Evolutionary conservation across 2,113 vertebrate species (phyloP).

Genomic region (Lycaon pictus): DNA sequence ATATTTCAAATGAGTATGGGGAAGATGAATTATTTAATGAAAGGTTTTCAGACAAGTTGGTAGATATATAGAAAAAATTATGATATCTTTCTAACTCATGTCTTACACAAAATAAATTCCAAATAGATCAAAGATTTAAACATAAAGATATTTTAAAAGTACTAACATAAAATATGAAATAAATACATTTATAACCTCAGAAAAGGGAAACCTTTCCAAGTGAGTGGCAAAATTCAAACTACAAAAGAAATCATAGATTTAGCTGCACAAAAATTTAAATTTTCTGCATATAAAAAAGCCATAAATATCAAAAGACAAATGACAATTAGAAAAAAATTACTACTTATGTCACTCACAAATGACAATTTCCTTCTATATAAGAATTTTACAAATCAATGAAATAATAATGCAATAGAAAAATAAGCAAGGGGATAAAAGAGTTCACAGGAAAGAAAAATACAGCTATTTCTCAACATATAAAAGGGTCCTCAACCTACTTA

Average conservation of each 20-base stretch:
- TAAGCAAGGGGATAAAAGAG: not conserved
- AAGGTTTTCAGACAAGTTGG: not conserved
- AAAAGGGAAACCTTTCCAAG: not conserved
- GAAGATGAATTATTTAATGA: not conserved
- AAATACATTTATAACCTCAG: not conserved
- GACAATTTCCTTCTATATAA: not conserved
- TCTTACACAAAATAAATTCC: conserved; percentile 6
- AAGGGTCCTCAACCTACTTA: not conserved
- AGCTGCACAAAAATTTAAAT: not conserved
- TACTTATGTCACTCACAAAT: not conserved
- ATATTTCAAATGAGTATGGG: not conserved
- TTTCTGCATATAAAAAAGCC: conserved; percentile 14
- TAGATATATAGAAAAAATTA: not conserved
- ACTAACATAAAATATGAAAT: not conserved
- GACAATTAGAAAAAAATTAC: not conserved
- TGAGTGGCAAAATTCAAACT: not conserved
- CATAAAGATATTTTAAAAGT: not conserved
- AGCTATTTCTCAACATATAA: not conserved
- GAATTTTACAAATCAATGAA: not conserved
- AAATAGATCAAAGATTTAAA: conserved; percentile 38
- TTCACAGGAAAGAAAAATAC: not conserved
- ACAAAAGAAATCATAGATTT: not conserved
- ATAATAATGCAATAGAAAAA: not conserved
- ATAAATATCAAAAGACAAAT: not conserved
- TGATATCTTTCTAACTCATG: not conserved